Evolutionary conservation across 2,113 vertebrate genomes (phyloP).

Genomic region (Equus quagga): DNA sequence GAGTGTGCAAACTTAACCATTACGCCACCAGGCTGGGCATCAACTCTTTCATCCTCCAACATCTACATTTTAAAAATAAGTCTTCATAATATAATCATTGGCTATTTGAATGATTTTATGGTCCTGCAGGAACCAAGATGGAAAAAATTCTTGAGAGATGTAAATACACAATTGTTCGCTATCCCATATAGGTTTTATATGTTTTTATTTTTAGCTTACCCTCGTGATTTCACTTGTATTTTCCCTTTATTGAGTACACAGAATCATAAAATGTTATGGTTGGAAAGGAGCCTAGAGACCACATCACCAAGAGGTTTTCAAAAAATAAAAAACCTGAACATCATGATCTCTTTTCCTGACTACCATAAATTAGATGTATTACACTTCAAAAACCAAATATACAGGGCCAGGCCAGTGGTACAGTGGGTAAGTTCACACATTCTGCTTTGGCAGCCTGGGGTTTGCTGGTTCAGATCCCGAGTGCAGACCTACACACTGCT

Average conservation of each 20-base stretch:
- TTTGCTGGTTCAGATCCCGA: too few relatives aligned
- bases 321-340: neutral
- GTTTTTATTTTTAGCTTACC: constrained; percentile 22
- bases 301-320: neutral
- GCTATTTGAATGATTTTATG: neutral
- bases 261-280: constrained; percentile 15
- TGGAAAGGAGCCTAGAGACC: neutral
- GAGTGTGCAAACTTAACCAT: too few relatives aligned
- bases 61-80: neutral
- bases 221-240: neutral
- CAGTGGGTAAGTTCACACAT: too few relatives aligned
- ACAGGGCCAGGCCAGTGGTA: neutral
- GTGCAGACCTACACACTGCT: too few relatives aligned
- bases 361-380: neutral
- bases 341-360: neutral
- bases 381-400: neutral
- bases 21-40: neutral
- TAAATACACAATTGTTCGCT: neutral
- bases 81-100: neutral
- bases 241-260: neutral
- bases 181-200: neutral
- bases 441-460: too few relatives aligned
- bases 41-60: neutral
- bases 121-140: neutral
- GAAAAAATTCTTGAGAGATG: neutral